These are phyloP conservation scores for Plecturocebus donacophilus DNA, from an alignment of 2,113 vertebrate genomes.

Conservation along the genomic window DNA sequence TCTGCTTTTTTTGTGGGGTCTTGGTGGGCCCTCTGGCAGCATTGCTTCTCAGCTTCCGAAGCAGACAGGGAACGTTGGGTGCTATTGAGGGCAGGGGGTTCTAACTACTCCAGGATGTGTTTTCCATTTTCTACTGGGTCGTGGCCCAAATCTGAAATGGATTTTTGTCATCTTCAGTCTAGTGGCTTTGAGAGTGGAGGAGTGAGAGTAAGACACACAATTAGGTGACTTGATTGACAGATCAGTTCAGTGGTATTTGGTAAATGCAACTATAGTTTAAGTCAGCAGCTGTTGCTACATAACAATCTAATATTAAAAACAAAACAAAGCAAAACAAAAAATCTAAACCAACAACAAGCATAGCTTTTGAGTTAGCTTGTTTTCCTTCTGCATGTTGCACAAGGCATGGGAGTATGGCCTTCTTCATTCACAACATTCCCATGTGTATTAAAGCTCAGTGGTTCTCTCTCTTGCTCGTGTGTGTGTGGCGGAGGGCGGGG, in stretches of 20 bases:
- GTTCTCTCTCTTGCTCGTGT: too few species aligned
- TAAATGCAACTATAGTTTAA: not conserved
- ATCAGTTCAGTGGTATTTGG: slow-evolving; percentile 44
- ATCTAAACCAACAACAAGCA: not conserved
- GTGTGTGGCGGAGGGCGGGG: too few species aligned
- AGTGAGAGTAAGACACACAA: not conserved
- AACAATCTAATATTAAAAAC: not conserved
- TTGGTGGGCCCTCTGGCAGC: not conserved
- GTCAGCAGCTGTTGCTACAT: not conserved
- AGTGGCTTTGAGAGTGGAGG: slow-evolving; percentile 15
- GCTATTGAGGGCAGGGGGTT: not conserved
- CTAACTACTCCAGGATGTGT: not conserved
- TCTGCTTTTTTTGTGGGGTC: not conserved
- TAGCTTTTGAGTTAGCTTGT: slow-evolving; percentile 11
- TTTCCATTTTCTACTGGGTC: not conserved
- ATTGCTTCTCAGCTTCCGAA: not conserved
- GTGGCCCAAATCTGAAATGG: not conserved
- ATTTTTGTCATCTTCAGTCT: not conserved
- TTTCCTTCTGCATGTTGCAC: not conserved
- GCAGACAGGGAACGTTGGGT: not conserved
- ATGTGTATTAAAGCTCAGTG: not conserved
- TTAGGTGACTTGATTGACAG: not conserved
- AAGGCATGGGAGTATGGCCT: not conserved
- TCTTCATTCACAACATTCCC: slow-evolving; percentile 30
- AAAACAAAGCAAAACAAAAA: slow-evolving; percentile 41